These are phyloP conservation scores for Trinorchestia longiramus DNA, from an alignment of 1,140 invertebrate genomes.

Conservation along the genomic window DNA sequence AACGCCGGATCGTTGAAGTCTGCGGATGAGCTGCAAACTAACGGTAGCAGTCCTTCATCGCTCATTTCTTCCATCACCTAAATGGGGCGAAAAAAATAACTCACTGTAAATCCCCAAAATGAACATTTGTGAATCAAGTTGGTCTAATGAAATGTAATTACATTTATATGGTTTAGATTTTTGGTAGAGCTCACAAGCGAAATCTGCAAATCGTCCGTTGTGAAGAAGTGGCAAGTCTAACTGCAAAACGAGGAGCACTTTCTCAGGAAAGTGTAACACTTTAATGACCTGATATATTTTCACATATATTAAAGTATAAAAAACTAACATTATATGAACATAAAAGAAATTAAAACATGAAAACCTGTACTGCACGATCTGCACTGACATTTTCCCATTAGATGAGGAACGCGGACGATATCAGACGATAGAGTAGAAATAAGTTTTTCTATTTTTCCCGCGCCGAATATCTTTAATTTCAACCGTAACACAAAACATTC, in stretches of 20 bases:
- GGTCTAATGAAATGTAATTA: no score
- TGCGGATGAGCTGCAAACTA: not conserved
- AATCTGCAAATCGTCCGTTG: not conserved
- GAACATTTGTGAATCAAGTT: not conserved
- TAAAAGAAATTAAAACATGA: not conserved
- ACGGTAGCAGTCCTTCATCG: not conserved
- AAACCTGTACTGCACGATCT: not conserved
- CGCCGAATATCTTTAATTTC: no score
- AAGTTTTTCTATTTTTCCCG: no score
- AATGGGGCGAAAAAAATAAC: conserved; percentile 6
- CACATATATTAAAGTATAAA: not conserved
- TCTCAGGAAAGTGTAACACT: not conserved
- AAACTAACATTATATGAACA: not conserved
- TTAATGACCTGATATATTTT: not conserved
- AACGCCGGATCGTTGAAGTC: not conserved
- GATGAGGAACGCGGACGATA: not conserved
- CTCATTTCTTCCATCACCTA: conserved; percentile 13
- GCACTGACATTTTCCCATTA: not conserved
- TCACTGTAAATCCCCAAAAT: not conserved
- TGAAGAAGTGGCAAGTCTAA: not conserved
- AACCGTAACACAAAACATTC: no score
- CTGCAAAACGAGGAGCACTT: not conserved
- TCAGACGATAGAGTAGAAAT: no score
- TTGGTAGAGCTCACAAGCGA: not conserved
- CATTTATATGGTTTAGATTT: not conserved